These are phyloP conservation scores for Caerostris darwini DNA, from an alignment of 1,140 invertebrate genomes.

Conservation along the genomic window DNA sequence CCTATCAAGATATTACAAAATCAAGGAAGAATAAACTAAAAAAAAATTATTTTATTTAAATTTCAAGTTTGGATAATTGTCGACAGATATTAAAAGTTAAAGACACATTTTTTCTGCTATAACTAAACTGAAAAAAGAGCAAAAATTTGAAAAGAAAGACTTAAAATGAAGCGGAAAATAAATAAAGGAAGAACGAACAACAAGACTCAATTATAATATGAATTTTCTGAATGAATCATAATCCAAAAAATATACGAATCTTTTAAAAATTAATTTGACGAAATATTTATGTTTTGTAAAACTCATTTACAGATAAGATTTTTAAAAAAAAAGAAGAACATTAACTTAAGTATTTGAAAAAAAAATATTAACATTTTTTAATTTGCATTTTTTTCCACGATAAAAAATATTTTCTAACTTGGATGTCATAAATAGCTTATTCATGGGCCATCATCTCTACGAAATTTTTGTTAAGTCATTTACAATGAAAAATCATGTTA, in stretches of 20 bases:
- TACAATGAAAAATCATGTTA: background rate
- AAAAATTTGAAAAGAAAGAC: background rate
- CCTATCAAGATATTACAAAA: too few species aligned
- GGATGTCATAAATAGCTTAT: background rate
- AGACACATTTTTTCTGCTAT: background rate
- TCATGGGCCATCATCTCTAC: background rate
- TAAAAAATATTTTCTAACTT: background rate
- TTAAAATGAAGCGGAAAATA: background rate
- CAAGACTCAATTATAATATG: too few species aligned
- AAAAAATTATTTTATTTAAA: too few species aligned
- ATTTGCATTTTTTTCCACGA: background rate
- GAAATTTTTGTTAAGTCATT: slow-evolving; percentile 27
- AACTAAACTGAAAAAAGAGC: background rate
- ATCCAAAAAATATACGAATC: background rate
- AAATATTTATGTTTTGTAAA: background rate
- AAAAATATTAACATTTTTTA: background rate
- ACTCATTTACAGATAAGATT: background rate
- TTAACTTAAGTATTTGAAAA: background rate
- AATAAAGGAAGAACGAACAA: background rate
- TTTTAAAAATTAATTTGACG: background rate
- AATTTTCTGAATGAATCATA: background rate
- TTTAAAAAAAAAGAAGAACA: background rate
- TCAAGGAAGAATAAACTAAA: too few species aligned
- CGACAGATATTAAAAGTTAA: too few species aligned
- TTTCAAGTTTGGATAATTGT: too few species aligned